Evolutionary conservation across 1,140 invertebrate species (phyloP).

Genomic region (Hermatobates lingyangjiaoensis): DNA sequence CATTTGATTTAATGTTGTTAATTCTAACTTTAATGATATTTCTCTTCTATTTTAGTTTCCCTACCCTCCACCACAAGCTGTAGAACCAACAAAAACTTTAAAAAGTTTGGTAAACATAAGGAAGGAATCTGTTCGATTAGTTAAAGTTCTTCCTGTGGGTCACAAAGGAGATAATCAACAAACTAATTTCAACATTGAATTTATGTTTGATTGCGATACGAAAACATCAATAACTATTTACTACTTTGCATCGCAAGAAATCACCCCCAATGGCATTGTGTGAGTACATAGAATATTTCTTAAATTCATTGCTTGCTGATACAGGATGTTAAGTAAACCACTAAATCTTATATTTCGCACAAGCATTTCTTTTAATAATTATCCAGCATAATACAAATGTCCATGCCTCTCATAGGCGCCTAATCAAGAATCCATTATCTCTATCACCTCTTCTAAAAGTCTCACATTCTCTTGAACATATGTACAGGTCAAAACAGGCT

Average conservation of each 20-base stretch:
- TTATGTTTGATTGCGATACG: conserved; percentile 90
- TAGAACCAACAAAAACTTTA: conserved; percentile 89
- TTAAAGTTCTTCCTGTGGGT: conserved; percentile 28
- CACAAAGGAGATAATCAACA: conserved; percentile 30
- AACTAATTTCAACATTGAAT: conserved; percentile 73
- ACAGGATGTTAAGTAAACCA: too few relatives aligned
- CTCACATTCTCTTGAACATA: too few relatives aligned
- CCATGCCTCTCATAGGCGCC: too few relatives aligned
- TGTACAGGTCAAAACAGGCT: too few relatives aligned
- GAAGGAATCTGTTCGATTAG: conserved; percentile 85
- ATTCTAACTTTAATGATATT: neutral
- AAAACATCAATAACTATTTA: conserved; percentile 83
- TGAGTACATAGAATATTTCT: too few relatives aligned
- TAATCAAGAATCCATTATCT: too few relatives aligned
- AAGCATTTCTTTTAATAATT: too few relatives aligned
- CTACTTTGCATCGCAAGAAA: conserved; percentile 88
- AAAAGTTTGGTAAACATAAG: conserved; percentile 91
- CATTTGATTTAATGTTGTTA: neutral
- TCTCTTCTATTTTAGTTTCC: conserved; percentile 66
- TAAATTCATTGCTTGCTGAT: too few relatives aligned
- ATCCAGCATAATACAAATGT: too few relatives aligned
- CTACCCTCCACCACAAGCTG: conserved; percentile 86
- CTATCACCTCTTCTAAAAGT: too few relatives aligned
- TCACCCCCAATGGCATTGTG: conserved; percentile 51
- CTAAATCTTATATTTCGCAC: too few relatives aligned